phyloP scores from a whole-genome alignment of 2,797 vertebrate genomes.

The Jordanella pulchra region DNA sequence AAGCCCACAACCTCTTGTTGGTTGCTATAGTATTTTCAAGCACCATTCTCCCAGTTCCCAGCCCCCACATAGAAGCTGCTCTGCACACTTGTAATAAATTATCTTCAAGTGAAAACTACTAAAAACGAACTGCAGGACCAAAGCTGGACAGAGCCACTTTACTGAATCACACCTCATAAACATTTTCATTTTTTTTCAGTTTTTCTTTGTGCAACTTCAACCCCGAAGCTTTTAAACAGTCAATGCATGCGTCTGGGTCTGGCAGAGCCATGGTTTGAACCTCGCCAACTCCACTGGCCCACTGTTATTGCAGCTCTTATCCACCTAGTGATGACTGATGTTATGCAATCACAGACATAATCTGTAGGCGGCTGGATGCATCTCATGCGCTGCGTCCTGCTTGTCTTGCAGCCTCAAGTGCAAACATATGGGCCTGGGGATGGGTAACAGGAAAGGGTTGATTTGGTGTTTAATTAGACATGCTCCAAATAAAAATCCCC shows the following conservation, averaged over 20 bases:
- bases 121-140: conserved; percentile 85
- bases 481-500: conserved; percentile 45
- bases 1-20: conserved; percentile 79
- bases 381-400: conserved; percentile 81
- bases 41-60: conserved; percentile 82
- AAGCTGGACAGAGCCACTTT: conserved; percentile 84
- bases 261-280: conserved; percentile 34
- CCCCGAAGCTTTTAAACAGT: conserved; percentile 53
- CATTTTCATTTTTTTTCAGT: conserved; percentile 56
- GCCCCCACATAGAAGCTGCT: conserved; percentile 83
- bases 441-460: conserved; percentile 85
- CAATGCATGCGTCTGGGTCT: conserved; percentile 54
- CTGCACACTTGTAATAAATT: conserved; percentile 98
- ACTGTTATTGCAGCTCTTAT: conserved; percentile 50
- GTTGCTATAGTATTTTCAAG: conserved; percentile 99
- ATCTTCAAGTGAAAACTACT: conserved; percentile 95
- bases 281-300: conserved; percentile 41
- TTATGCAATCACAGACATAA: conserved; percentile 94
- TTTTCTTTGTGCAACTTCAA: conserved; percentile 53
- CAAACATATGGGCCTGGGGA: conserved; percentile 91
- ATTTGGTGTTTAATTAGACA: conserved; percentile 94
- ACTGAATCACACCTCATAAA: conserved; percentile 85
- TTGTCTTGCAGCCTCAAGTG: conserved; percentile 90
- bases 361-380: conserved; percentile 82
- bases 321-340: conserved; percentile 66